These are phyloP conservation scores for Scaptomyza flava DNA, from an alignment of 2,888 invertebrate genomes.

Conservation along the genomic window DNA sequence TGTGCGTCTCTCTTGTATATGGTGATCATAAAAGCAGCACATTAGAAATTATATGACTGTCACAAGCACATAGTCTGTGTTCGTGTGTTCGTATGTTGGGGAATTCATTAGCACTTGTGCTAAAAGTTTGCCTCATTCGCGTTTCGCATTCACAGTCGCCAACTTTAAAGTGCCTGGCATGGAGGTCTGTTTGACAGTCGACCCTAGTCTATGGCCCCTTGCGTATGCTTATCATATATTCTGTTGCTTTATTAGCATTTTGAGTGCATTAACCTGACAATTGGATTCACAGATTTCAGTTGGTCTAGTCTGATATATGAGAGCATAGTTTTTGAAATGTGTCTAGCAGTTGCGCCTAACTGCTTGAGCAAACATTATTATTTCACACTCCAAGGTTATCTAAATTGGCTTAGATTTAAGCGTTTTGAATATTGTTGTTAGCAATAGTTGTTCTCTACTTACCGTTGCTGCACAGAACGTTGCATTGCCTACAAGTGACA, in stretches of 20 bases:
- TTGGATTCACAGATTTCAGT: slow-evolving; percentile 54
- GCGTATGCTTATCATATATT: slow-evolving; percentile 76
- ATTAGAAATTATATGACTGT: slow-evolving; percentile 77
- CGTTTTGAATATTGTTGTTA: no score
- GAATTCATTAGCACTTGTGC: slow-evolving; percentile 74
- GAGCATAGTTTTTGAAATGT: background rate
- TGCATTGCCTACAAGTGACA: slow-evolving; percentile 85
- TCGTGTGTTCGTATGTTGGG: slow-evolving; percentile 59
- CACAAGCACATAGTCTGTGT: slow-evolving; percentile 25
- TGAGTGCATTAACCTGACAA: slow-evolving; percentile 76
- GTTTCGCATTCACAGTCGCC: slow-evolving; percentile 34
- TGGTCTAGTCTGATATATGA: background rate
- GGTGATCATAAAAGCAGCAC: slow-evolving; percentile 75
- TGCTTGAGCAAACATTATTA: no score
- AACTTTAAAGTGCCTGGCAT: slow-evolving; percentile 65
- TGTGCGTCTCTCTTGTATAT: slow-evolving; percentile 51
- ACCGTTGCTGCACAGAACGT: slow-evolving; percentile 84
- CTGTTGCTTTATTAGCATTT: slow-evolving; percentile 72
- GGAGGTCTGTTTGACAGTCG: slow-evolving; percentile 26
- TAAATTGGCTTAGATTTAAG: no score
- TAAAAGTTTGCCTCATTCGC: slow-evolving; percentile 33
- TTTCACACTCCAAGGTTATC: no score
- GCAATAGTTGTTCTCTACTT: slow-evolving; percentile 63
- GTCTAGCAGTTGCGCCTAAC: no score
- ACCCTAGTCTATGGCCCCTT: slow-evolving; percentile 45